Evolutionary conservation across 2,888 invertebrate species (phyloP).

Genomic region (Melanostoma mellinum): DNA sequence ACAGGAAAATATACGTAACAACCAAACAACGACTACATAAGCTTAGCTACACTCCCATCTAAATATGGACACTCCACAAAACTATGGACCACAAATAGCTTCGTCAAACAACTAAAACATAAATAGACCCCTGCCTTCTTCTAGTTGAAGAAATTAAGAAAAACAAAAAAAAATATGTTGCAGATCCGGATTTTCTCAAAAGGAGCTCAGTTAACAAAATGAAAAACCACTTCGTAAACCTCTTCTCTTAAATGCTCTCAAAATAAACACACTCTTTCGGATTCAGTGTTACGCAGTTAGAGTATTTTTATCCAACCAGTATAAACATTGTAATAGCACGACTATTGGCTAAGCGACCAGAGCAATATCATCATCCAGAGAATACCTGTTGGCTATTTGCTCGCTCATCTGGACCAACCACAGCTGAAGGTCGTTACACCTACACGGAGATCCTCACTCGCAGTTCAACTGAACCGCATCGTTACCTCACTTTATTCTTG

Average conservation of each 20-base stretch:
- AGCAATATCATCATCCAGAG: background rate
- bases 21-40: too few relatives aligned
- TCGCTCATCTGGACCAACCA: slow-evolving; percentile 28
- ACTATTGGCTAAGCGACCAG: background rate
- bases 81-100: too few relatives aligned
- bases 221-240: background rate
- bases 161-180: too few relatives aligned
- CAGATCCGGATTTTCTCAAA: background rate
- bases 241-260: background rate
- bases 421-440: slow-evolving; percentile 38
- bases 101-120: too few relatives aligned
- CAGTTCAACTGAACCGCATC: slow-evolving; percentile 1
- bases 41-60: too few relatives aligned
- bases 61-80: too few relatives aligned
- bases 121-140: too few relatives aligned
- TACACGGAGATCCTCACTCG: slow-evolving; percentile 11
- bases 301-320: slow-evolving; percentile 10
- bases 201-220: slow-evolving; percentile 10
- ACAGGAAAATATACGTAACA: too few relatives aligned
- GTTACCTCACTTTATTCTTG: slow-evolving; percentile 29
- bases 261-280: slow-evolving; percentile 10
- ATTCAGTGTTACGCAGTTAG: slow-evolving; percentile 16
- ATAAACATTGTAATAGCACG: background rate
- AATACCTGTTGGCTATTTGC: slow-evolving; percentile 25
- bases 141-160: too few relatives aligned